phyloP scores from a whole-genome alignment of 2,888 invertebrate species.

The Conus canariensis region DNA sequence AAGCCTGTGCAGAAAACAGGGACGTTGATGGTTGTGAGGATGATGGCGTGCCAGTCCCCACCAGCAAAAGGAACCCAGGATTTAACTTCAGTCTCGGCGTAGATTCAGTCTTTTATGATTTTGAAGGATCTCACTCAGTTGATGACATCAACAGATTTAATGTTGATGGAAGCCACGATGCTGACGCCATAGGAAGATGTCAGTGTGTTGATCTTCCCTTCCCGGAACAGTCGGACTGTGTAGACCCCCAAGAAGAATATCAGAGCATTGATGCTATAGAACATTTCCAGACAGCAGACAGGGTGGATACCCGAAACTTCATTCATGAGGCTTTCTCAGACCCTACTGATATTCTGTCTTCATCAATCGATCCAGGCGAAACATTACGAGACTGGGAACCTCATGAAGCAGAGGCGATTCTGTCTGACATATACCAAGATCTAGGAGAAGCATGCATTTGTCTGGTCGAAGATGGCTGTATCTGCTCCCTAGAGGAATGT shows the following conservation, averaged over 20 bases:
- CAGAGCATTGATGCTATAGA: not conserved
- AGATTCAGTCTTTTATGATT: constrained; percentile 17
- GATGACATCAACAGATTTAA: not conserved
- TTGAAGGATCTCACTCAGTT: constrained; percentile 23
- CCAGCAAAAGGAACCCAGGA: not conserved
- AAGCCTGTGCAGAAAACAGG: not conserved
- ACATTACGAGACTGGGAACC: constrained; percentile 13
- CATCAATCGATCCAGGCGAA: not conserved
- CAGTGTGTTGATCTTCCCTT: not conserved
- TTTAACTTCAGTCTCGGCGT: not conserved
- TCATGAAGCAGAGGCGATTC: constrained; percentile 16
- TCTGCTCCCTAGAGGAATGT: constrained; percentile 20
- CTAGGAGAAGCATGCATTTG: constrained; percentile 22
- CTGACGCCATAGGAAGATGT: not conserved
- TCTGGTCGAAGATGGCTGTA: constrained; percentile 28
- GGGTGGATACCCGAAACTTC: not conserved
- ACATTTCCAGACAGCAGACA: not conserved
- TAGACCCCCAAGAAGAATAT: not conserved
- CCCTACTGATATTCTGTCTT: not conserved
- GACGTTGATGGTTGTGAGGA: not conserved
- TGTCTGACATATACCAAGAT: constrained; percentile 21
- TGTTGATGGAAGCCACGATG: not conserved
- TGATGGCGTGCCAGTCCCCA: not conserved
- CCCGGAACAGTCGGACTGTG: not conserved
- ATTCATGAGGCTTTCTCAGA: not conserved